Evolutionary conservation across 2,888 invertebrate genomes (phyloP), one percentile per base, ranked within the genome.

Genomic region (Brenthis hecate): DNA sequence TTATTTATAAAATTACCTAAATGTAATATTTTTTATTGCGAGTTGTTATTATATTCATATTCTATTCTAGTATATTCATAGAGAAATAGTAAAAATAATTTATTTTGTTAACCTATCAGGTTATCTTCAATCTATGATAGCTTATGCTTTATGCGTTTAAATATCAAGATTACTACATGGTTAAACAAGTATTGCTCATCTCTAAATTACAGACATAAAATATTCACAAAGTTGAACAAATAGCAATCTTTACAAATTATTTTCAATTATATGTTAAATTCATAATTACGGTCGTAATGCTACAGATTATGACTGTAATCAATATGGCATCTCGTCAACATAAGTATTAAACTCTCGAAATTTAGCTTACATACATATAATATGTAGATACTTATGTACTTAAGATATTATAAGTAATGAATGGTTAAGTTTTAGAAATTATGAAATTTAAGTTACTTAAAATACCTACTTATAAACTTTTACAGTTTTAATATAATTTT

Each of bases 231-330:
- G 70, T 73, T 70, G 73, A 73, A 76, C 73, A 77, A 77, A 79
- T 76, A 78, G 75, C 76, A 78, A 78, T 77, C 77, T 77, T 74
- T 75, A 61, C 61, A 75, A 65, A 77, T 79, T 83, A 84, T 83
- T 56, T 56, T 67, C 81, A 87, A 85, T 86, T 85, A 85, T 77
- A 79, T 74, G 79, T 80, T 81, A 84, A 85, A 56, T 84, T 82
- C 81, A 81, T 85, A 87, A 86, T 86, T 83, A 85, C 81, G 75
- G 75, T 77, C 51, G 54, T 58, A 60, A 58, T 60, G 47, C 14
- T 47, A 60, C 32, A 16, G 43, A 28, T 16, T 16, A 36, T 16
- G 11, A 32, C 47, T 57, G 43, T 23, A 65, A 57, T 65, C 50
- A 43, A 23, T 19, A 23, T 53, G 43, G 13, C 5, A 28, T 23